Conservation (phyloP, 2,113 vertebrate species). For the Cyanistes caeruleus region DNA sequence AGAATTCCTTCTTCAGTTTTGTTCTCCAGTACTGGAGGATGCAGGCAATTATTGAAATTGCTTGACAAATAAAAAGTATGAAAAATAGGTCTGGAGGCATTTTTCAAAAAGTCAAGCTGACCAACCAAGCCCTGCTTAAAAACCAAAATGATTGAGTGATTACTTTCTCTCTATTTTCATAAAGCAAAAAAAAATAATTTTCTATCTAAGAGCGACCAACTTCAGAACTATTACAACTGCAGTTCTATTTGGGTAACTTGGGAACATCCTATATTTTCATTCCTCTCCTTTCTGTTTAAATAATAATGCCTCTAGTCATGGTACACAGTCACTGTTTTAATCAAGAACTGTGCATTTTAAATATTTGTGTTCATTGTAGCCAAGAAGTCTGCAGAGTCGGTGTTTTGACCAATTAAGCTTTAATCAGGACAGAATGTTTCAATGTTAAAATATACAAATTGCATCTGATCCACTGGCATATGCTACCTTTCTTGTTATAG, state of each 20-base stretch:
- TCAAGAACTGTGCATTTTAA: conserved; percentile 60
- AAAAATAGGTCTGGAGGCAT: background rate
- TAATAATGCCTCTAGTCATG: background rate
- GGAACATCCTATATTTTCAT: conserved; percentile 32
- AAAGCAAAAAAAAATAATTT: background rate
- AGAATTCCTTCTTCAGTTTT: background rate
- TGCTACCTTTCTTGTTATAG: conserved; percentile 14
- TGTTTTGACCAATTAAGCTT: conserved; percentile 64
- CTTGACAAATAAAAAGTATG: background rate
- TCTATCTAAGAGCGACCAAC: background rate
- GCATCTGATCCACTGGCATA: conserved; percentile 32
- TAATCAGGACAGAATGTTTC: conserved; percentile 69
- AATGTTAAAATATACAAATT: conserved; percentile 64
- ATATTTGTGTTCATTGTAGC: conserved; percentile 65
- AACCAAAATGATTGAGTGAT: background rate
- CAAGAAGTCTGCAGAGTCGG: conserved; percentile 54
- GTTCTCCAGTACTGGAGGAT: background rate
- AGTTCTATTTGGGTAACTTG: background rate
- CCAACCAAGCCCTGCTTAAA: background rate
- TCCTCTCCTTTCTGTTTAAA: conserved; percentile 38
- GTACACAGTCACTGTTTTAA: conserved; percentile 23
- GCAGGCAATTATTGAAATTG: background rate
- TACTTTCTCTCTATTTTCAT: background rate
- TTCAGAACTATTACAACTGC: background rate
- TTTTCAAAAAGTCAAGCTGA: background rate